phyloP scores from a whole-genome alignment of 2,888 invertebrate species.

The Drosophila niveifrons region DNA sequence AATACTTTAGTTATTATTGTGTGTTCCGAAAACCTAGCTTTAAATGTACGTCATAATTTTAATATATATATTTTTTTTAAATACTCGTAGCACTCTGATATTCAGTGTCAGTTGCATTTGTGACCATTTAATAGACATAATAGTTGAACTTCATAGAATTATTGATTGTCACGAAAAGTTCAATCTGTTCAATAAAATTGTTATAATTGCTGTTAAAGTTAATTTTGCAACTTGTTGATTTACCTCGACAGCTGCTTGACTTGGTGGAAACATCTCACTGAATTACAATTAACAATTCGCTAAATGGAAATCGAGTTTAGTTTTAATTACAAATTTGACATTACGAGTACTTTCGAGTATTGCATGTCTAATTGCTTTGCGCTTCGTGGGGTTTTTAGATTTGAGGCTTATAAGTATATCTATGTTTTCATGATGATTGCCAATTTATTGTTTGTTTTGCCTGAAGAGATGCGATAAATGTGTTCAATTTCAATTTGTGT shows the following conservation, averaged over 20 bases:
- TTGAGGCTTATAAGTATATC: slow-evolving; percentile 24
- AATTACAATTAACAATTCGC: slow-evolving; percentile 19
- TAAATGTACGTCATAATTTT: too few species aligned
- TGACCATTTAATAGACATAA: neutral
- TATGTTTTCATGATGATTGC: slow-evolving; percentile 67
- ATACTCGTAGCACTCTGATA: too few species aligned
- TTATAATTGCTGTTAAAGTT: slow-evolving; percentile 4
- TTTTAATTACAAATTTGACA: slow-evolving; percentile 79
- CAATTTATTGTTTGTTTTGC: slow-evolving; percentile 66
- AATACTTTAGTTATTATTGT: too few species aligned
- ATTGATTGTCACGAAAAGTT: neutral
- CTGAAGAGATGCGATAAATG: slow-evolving; percentile 58
- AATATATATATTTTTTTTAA: too few species aligned
- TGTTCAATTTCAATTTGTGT: slow-evolving; percentile 17
- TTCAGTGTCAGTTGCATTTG: too few species aligned
- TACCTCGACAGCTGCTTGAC: slow-evolving; percentile 6
- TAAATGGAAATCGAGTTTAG: slow-evolving; percentile 35
- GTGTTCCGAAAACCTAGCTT: too few species aligned
- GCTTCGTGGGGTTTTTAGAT: slow-evolving; percentile 59
- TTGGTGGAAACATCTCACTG: slow-evolving; percentile 12
- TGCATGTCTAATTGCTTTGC: slow-evolving; percentile 81
- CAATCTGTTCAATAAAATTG: neutral
- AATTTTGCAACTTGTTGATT: slow-evolving; percentile 3
- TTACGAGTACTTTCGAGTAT: slow-evolving; percentile 77
- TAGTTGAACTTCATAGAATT: neutral